Evolutionary conservation across 2,797 vertebrate genomes (phyloP), one percentile per base, ranked within the genome.

Genomic region (Fratercula arctica): DNA sequence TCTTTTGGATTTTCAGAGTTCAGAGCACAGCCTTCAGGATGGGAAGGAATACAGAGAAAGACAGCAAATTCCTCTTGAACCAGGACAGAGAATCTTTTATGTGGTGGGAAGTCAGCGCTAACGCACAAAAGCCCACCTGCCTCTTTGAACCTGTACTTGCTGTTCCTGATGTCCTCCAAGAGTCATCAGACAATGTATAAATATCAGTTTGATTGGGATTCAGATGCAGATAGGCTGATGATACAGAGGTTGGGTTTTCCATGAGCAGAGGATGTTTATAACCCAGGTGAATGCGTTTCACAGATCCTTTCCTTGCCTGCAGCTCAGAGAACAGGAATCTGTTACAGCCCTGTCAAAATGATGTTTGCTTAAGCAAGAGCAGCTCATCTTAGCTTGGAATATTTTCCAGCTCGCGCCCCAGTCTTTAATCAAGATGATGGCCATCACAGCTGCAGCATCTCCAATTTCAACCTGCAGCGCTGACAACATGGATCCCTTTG

Each of bases 81-180:
- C 39, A 24, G 33, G 11, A 87, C 72, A 54, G 15, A 50, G 13
- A 87, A 60, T 11, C 13, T 51, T 3, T 70, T 85, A 39, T 1
- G 3, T 1, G 8, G 21, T 14, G 15, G 2, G 7, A 66, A 82
- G 33, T 23, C 16, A 57, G 33, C 3, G 1, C 10, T 59, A 24
- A 23, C 15, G 24, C 18, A 43, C 16, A 56, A 82, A 41, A 56
- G 2, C 8, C n/a, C 37, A 20, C 13, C 20, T 26, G 7, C 6
- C 4, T 56, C 46, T 48, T 18, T 68, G 25, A 90, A 82, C 7
- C 5, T 41, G 3, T 14, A 18, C 9, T 9, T 41, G 16, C 25
- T 66, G 3, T 24, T 81, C 19, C 33, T 80, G 11, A 28, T 31
- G 3, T 61, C 28, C 26, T 35, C 19, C 18, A 64, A 43, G 23